phyloP scores from a whole-genome alignment of 2,888 invertebrate genomes.

The Congeria kusceri region DNA sequence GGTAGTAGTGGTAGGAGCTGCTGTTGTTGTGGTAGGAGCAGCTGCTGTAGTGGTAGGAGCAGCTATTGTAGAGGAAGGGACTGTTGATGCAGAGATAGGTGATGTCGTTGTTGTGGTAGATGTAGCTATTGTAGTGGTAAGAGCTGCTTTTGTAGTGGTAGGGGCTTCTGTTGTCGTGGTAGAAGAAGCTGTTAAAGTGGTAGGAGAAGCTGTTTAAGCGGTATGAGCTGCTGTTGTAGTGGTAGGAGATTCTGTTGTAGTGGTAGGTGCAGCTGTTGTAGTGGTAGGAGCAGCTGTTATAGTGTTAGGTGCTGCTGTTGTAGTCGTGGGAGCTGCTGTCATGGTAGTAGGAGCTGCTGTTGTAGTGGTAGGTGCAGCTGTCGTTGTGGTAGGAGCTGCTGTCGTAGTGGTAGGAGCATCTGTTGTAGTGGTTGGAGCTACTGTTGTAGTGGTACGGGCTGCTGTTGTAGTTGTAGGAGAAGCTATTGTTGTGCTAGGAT shows the following conservation, averaged over 20 bases:
- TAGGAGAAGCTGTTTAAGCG: not conserved
- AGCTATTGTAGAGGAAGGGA: not conserved
- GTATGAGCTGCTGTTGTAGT: too few relatives aligned
- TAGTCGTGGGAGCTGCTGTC: constrained; percentile 5
- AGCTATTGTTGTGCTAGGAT: not conserved
- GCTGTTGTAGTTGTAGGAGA: not conserved
- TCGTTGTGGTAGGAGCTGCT: not conserved
- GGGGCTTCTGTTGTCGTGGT: not conserved
- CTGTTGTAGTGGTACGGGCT: not conserved
- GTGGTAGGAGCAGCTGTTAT: not conserved
- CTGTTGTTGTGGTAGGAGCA: too few relatives aligned
- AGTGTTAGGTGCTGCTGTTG: constrained; percentile 4
- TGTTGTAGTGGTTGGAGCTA: not conserved
- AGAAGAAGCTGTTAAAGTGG: not conserved
- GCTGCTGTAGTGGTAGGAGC: too few relatives aligned
- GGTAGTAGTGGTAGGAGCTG: constrained; percentile 1
- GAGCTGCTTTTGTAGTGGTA: constrained; percentile 5
- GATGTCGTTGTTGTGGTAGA: not conserved
- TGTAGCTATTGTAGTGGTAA: too few relatives aligned
- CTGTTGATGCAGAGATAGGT: not conserved
- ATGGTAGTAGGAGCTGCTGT: not conserved
- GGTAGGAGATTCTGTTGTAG: not conserved
- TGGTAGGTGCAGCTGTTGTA: not conserved
- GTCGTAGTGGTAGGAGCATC: too few relatives aligned
- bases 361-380: not conserved